Evolutionary conservation across 2,797 vertebrate species (phyloP), one percentile per base, ranked within the genome.

Genomic region (Myotis pilosus): DNA sequence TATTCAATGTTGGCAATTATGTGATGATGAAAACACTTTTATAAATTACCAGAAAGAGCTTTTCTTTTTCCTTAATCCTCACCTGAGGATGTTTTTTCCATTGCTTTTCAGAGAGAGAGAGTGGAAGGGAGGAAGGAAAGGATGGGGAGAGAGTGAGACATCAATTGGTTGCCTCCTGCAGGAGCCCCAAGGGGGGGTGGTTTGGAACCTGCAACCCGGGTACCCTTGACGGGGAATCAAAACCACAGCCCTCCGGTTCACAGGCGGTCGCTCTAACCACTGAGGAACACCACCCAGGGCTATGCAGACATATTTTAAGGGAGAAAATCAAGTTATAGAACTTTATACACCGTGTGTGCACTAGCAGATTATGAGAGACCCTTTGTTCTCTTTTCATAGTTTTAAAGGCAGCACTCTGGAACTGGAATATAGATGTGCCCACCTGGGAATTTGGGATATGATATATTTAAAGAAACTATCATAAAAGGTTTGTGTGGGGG

Each of bases 311-410:
- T 84, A 80, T 96, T 82, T 89, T 66, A 92, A 33, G n/a, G 28
- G 8, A 47, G 71, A 93, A 92, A 88, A 81, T 76, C 20, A 81
- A 81, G 36, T 88, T 91, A 68, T 23, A 88, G 23, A 88, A 85
- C 28, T 87, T 79, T 55, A 49, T 51, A 44, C 3, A 76, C 5
- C 19, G 1, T 75, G 13, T 25, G 22, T 68, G 66, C 41, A 41
- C 62, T 64, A 15, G 30, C n/a, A 68, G 66, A 36, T 55, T 69
- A 20, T 23, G 69, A 76, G 19, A 62, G 38, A 75, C 47, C 41
- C 69, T 69, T 90, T 91, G 57, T 85, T 91, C 7, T 83, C 23
- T 69, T 92, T 89, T 78, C 8, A 83, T n/a, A 49, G 16, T 71
- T 44, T 44, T 12, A 17, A 66, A 74, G 66, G 38, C n/a, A 41